Percentiles rank a stretch among this genome's conserved stretches.
These are phyloP conservation scores for Macropodus opercularis DNA, from an alignment of 2,797 vertebrate species.

Conservation along the genomic window DNA sequence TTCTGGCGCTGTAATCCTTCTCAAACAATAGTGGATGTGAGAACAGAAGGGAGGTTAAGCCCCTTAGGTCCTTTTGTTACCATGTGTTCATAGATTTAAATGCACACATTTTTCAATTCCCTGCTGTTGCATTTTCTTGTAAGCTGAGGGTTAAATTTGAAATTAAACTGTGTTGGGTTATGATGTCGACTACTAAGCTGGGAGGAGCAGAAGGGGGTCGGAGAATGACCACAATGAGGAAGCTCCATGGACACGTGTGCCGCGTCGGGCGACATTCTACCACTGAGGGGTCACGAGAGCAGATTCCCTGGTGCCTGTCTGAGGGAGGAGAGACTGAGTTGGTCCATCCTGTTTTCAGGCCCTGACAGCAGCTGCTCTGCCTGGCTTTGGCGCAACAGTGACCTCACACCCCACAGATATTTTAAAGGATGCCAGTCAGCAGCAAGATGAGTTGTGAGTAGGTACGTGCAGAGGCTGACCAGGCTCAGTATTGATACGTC, in stretches of 20 bases:
- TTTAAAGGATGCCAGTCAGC: slow-evolving; percentile 92
- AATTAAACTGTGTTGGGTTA: slow-evolving; percentile 16
- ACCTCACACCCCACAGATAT: slow-evolving; percentile 86
- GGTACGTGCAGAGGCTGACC: slow-evolving; percentile 42
- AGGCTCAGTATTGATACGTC: slow-evolving; percentile 62
- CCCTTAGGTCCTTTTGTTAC: slow-evolving; percentile 37
- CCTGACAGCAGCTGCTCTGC: slow-evolving; percentile 85
- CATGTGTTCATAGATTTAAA: slow-evolving; percentile 47
- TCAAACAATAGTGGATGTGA: slow-evolving; percentile 63
- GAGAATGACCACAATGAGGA: slow-evolving; percentile 64
- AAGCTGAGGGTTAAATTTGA: slow-evolving; percentile 15
- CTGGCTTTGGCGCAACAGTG: slow-evolving; percentile 86
- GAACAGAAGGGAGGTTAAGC: slow-evolving; percentile 60
- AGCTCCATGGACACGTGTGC: slow-evolving; percentile 59
- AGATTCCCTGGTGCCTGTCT: slow-evolving; percentile 65
- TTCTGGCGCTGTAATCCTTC: slow-evolving; percentile 60
- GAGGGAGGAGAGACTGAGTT: slow-evolving; percentile 60
- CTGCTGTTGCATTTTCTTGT: neutral
- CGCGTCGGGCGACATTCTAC: slow-evolving; percentile 62
- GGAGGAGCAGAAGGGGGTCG: slow-evolving; percentile 35
- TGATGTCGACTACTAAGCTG: slow-evolving; percentile 42
- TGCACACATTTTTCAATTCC: slow-evolving; percentile 5
- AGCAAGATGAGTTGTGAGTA: slow-evolving; percentile 82
- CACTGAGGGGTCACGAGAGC: slow-evolving; percentile 63
- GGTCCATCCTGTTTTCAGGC: slow-evolving; percentile 69